These are phyloP conservation scores for Cryptocheilus praepositus DNA, from an alignment of 2,888 invertebrate genomes.

Conservation along the genomic window DNA sequence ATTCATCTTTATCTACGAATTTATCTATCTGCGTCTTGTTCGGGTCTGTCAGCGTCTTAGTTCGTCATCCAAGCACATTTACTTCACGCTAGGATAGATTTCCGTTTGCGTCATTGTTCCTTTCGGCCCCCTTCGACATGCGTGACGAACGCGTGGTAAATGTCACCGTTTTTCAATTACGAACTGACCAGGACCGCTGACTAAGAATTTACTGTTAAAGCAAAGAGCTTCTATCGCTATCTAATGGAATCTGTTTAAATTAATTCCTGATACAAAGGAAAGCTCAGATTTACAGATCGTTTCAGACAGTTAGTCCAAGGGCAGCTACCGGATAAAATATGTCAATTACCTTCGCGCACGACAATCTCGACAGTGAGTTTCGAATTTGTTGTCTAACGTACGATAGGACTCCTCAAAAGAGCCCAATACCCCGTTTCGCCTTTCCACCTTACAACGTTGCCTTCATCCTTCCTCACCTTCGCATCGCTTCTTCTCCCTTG, in stretches of 20 bases:
- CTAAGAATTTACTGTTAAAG: too few relatives aligned
- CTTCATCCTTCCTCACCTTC: conserved; percentile 23
- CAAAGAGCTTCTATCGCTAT: too few relatives aligned
- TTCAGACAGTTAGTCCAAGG: too few relatives aligned
- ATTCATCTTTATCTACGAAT: too few relatives aligned
- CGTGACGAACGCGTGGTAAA: conserved; percentile 29
- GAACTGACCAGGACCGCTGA: too few relatives aligned
- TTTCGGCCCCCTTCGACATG: conserved; percentile 5
- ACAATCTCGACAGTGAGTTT: not conserved
- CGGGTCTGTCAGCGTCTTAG: too few relatives aligned
- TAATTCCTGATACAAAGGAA: too few relatives aligned
- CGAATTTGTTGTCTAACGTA: not conserved
- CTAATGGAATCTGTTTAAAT: too few relatives aligned
- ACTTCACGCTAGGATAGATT: not conserved
- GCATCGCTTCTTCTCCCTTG: conserved; percentile 9
- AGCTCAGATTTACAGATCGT: too few relatives aligned
- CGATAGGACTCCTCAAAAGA: not conserved
- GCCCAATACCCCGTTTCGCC: conserved; percentile 21
- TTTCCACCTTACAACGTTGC: conserved; percentile 18
- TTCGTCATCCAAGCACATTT: not conserved
- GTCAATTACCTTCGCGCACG: not conserved
- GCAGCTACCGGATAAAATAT: too few relatives aligned
- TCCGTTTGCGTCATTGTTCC: too few relatives aligned
- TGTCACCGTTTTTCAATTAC: conserved; percentile 10
- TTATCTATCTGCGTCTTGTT: too few relatives aligned